phyloP scores from a whole-genome alignment of 2,113 vertebrate species.

The Hydrolagus affinis region DNA sequence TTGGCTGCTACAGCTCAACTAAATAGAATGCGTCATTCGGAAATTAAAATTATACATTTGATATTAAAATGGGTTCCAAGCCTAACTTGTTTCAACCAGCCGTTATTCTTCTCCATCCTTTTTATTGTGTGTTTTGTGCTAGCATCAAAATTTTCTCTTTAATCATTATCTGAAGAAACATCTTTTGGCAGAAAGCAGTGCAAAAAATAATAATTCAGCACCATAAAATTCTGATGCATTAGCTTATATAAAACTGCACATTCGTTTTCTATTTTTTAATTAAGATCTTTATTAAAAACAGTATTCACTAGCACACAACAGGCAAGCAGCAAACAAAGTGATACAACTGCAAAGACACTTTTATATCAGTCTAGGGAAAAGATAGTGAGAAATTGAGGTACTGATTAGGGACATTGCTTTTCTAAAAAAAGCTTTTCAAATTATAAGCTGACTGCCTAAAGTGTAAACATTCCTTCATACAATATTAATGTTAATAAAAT shows the following conservation, averaged over 20 bases:
- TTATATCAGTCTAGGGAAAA: conserved; percentile 27
- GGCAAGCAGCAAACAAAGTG: conserved; percentile 11
- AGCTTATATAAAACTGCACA: conserved; percentile 26
- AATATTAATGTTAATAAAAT: conserved; percentile 33
- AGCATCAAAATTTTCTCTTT: neutral
- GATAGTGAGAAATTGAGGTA: conserved; percentile 25
- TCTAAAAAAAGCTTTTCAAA: conserved; percentile 32
- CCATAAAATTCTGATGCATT: conserved; percentile 29
- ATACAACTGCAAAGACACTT: conserved; percentile 26
- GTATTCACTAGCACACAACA: conserved; percentile 16
- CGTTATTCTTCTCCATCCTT: neutral
- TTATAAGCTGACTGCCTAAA: conserved; percentile 31
- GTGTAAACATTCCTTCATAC: conserved; percentile 30
- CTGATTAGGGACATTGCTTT: conserved; percentile 31
- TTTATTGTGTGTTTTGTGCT: neutral
- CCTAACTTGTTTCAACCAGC: neutral
- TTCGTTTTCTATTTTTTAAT: conserved; percentile 26
- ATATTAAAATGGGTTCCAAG: conserved; percentile 1
- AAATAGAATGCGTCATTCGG: neutral
- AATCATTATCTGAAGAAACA: conserved; percentile 12
- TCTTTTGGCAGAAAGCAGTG: neutral
- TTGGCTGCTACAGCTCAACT: neutral
- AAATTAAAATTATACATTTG: conserved; percentile 8
- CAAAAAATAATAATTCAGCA: conserved; percentile 23
- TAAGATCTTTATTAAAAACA: conserved; percentile 32